Base-by-base conservation (phyloP, 2,113 vertebrate genomes). In the Oriolus oriolus region DNA sequence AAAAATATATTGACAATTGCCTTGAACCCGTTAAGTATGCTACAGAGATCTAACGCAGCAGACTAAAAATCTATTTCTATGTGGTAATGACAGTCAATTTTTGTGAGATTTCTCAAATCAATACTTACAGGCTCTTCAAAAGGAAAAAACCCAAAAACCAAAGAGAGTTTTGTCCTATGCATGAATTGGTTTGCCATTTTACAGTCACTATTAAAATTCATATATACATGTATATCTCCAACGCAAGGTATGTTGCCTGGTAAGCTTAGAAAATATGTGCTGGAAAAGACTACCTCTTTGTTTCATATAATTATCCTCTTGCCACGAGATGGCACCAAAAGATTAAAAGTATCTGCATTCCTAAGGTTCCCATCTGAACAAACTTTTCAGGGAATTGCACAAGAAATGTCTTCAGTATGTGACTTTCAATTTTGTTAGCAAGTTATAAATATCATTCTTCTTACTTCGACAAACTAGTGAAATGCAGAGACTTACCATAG, bases 251-350 rank as follows among this genome's bases (percentile, higher is more conserved):
- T n/a, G 30, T 68, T 93, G 39, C 30, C 30, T 52, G 39, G 26
- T 59, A 76, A 45, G 41, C 59, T 80, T 73, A 93, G 13, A 84
- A 95, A 65, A n/a, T 56, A 27, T 16, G 47, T 24, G 2, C 27
- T 54, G n/a, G 41, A 68, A 81, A 23, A 82, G 16, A 69, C 9
- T 6, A 24, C 2, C 1, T 44, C 31, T n/a, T 73, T 63, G 16
- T 81, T 75, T 61, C 52, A 21, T 23, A 44, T 24, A 81, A 50
- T 54, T 70, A n/a, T 20, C 10, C 6, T 60, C 30, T 57, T 37
- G 17, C 98, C 98, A 98, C 98, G 42, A 97, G 98, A 96, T 97
- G 98, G 98, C 98, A 96, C 95, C 92, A 97, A 96, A 97, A 96
- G 88, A 95, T 96, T 90, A 44, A 83, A 73, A 94, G 92, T 93